phyloP scores from a whole-genome alignment of 2,113 vertebrate genomes.

The Columba livia region DNA sequence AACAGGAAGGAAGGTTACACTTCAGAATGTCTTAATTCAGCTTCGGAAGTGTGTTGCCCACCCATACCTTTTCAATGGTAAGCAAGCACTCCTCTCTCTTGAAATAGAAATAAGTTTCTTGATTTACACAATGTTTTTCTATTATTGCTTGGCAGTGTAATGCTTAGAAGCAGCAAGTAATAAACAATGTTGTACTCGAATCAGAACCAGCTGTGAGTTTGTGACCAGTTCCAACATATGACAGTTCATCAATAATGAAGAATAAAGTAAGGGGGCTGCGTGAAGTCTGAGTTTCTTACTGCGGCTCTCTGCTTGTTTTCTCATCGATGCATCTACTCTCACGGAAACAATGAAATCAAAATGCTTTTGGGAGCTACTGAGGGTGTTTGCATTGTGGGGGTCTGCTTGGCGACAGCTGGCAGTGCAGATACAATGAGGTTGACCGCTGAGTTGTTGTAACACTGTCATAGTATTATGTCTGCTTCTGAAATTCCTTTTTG shows the following conservation, averaged over 20 bases:
- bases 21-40: slow-evolving; percentile 89
- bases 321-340: not conserved
- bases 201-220: not conserved
- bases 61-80: slow-evolving; percentile 91
- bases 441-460: not conserved
- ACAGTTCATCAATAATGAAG: not conserved
- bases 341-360: not conserved
- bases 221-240: not conserved
- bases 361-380: not conserved
- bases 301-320: not conserved
- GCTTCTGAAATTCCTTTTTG: not conserved
- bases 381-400: not conserved
- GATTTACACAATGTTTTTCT: not conserved
- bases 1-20: slow-evolving; percentile 78
- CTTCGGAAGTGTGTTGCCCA: slow-evolving; percentile 93
- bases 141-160: not conserved
- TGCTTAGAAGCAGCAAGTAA: not conserved
- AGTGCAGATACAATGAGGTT: not conserved
- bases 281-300: not conserved
- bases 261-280: not conserved
- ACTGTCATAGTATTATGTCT: not conserved
- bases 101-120: not conserved
- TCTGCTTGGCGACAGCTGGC: not conserved
- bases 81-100: slow-evolving; percentile 17
- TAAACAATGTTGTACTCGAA: not conserved